Percentiles rank a stretch among this genome's conserved stretches.
phyloP scores from a whole-genome alignment of 2,888 invertebrate genomes.

The Ectemnius continuus region DNA sequence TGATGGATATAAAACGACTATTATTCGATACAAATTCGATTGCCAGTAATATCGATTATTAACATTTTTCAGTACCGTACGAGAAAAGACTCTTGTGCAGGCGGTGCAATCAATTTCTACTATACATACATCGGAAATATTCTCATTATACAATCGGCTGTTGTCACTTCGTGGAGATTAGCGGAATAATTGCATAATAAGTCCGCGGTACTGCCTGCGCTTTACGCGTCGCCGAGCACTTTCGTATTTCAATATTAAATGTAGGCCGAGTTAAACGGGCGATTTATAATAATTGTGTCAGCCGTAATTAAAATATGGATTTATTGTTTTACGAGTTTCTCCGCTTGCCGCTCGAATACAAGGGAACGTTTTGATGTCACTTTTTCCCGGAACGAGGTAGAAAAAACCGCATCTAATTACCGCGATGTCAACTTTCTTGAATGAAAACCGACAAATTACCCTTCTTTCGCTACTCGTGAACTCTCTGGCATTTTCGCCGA shows the following conservation, averaged over 20 bases:
- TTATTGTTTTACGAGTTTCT: conserved; percentile 24
- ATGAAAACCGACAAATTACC: too few relatives aligned
- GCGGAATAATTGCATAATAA: conserved; percentile 25
- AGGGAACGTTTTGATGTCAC: background rate
- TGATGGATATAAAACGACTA: background rate
- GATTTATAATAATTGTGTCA: conserved; percentile 35
- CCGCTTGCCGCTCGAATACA: too few relatives aligned
- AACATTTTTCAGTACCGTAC: too few relatives aligned
- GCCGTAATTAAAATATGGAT: conserved; percentile 44
- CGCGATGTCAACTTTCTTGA: too few relatives aligned
- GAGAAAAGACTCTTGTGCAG: too few relatives aligned
- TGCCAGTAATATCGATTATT: too few relatives aligned
- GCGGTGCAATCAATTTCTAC: background rate
- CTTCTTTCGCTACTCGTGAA: too few relatives aligned
- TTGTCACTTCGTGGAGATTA: conserved; percentile 3
- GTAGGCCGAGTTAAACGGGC: conserved; percentile 33
- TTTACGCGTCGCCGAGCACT: conserved; percentile 2
- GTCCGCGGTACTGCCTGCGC: conserved; percentile 22
- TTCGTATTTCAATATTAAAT: conserved; percentile 32
- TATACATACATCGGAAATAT: background rate
- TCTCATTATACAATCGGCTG: background rate
- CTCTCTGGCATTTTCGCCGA: too few relatives aligned
- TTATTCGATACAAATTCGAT: background rate
- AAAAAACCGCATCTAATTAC: too few relatives aligned
- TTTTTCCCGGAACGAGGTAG: background rate